Evolutionary conservation across 2,888 invertebrate genomes (phyloP).

Genomic region (Ethmia dodecea): DNA sequence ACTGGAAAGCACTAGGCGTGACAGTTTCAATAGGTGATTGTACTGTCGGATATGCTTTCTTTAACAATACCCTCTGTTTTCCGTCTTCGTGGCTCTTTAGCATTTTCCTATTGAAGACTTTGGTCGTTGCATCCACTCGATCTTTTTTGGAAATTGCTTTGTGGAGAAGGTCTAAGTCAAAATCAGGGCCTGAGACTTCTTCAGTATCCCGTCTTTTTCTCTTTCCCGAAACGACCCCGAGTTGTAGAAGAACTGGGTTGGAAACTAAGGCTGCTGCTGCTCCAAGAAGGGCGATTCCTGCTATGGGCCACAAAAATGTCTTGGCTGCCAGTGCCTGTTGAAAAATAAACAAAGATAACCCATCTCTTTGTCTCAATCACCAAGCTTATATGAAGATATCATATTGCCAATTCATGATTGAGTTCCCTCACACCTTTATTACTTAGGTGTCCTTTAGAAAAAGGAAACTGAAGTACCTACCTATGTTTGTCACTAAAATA

Average conservation of each 20-base stretch:
- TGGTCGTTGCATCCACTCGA: background rate
- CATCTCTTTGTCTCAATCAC: no score
- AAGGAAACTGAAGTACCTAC: no score
- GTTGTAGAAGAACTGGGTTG: constrained; percentile 87
- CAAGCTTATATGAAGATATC: no score
- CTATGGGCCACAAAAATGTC: constrained; percentile 83
- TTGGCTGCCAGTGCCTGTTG: constrained; percentile 80
- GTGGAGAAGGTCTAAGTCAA: constrained; percentile 3
- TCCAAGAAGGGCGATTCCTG: constrained; percentile 88
- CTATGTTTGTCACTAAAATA: no score
- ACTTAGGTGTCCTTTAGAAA: no score
- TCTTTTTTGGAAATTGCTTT: background rate
- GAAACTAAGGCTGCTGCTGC: constrained; percentile 87
- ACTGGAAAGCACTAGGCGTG: constrained; percentile 15
- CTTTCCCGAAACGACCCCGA: constrained; percentile 84
- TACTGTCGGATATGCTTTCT: constrained; percentile 18
- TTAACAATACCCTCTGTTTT: constrained; percentile 14
- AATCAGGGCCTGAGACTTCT: constrained; percentile 27
- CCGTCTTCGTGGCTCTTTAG: constrained; percentile 6
- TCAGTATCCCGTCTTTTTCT: constrained; percentile 68
- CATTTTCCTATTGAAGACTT: constrained; percentile 1
- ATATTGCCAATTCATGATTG: no score
- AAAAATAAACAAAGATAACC: constrained; percentile 26
- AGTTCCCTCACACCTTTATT: no score
- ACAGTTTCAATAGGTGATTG: constrained; percentile 18